phyloP scores from a whole-genome alignment of 1,140 invertebrate genomes.

The Drosophila pallidifrons region DNA sequence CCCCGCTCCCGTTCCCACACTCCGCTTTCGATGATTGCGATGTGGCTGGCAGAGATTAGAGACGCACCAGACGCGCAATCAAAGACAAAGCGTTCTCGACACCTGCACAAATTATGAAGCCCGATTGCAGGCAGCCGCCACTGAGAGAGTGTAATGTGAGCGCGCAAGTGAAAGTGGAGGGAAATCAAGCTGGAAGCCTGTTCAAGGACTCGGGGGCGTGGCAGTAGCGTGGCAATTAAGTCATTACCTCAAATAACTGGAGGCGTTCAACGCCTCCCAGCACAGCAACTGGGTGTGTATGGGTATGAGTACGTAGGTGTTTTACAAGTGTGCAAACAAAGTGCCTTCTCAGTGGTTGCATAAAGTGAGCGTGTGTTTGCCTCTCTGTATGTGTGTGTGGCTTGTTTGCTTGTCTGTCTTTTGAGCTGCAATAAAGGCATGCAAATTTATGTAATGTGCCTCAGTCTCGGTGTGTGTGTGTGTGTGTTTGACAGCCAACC shows the following conservation, averaged over 20 bases:
- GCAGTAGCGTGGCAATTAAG: slow-evolving; percentile 72
- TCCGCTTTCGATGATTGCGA: slow-evolving; percentile 40
- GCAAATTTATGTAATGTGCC: slow-evolving; percentile 70
- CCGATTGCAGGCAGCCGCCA: slow-evolving; percentile 48
- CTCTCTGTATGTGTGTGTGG: slow-evolving; percentile 9
- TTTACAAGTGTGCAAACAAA: slow-evolving; percentile 80
- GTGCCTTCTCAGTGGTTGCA: slow-evolving; percentile 68
- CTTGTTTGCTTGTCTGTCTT: slow-evolving; percentile 58
- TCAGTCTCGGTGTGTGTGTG: slow-evolving; percentile 20
- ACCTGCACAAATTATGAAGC: slow-evolving; percentile 77
- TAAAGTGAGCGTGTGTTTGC: slow-evolving; percentile 45
- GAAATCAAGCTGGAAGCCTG: background rate
- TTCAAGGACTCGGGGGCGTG: slow-evolving; percentile 21
- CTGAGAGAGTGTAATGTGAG: background rate
- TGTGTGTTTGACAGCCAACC: slow-evolving; percentile 34
- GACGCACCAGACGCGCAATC: slow-evolving; percentile 71
- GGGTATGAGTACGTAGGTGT: slow-evolving; percentile 51
- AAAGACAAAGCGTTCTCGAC: slow-evolving; percentile 76
- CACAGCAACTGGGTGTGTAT: background rate
- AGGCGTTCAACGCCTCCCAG: slow-evolving; percentile 55
- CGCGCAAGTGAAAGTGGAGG: slow-evolving; percentile 5
- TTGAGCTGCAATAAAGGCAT: slow-evolving; percentile 76
- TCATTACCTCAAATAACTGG: slow-evolving; percentile 75
- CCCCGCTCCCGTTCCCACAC: background rate
- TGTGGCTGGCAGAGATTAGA: slow-evolving; percentile 77